Evolutionary conservation across 1,140 invertebrate genomes (phyloP), one percentile per base, ranked within the genome.

Genomic region (Portunus trituberculatus): DNA sequence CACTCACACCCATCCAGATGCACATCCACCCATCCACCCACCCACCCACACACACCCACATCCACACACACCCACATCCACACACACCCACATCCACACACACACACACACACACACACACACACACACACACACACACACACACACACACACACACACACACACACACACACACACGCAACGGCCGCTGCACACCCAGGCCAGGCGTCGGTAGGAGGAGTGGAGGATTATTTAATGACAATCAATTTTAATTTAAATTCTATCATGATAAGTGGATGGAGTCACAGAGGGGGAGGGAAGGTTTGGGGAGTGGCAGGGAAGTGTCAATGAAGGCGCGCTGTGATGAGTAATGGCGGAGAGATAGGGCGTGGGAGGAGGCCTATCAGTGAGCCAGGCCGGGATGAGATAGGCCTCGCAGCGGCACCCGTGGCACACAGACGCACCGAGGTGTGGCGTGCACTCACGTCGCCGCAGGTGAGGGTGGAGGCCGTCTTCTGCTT

Each of bases 391-490:
- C 31, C 28, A 8, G 88, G 31, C 14, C 10, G 88, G 20, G 48
- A 31, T 39, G n/a, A 28, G 28, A 84, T 12, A 84, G 83, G 83
- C 31, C 45, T n/a, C 28, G 48, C 14, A 39, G 25, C 32, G 8
- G 32, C 45, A 48, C 10, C 4, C 32, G 45, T 52, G 90, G 14
- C 32, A 25, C 28, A 32, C 14, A 0, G 16, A 46, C 3, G 76
- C 14, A 25, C 4, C 25, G 16, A 31, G 25, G 8, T 67, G 52
- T 45, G n/a, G 46, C 28, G 3, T 3, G 48, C 25, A 92, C 92
- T 52, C 25, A 95, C 97, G 67, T 97, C 97, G 0, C 98, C 98
- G 96, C 98, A 98, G 28, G 97, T 97, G 84, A 98, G 97, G 6
- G 96, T 97, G 84, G 97, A 97, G 6, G 97, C 97, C 84, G 97